A percentile compares a stretch with the other conserved stretches of the same genome.
Conservation (phyloP, 2,888 invertebrate species). For the Emmelina monodactyla region DNA sequence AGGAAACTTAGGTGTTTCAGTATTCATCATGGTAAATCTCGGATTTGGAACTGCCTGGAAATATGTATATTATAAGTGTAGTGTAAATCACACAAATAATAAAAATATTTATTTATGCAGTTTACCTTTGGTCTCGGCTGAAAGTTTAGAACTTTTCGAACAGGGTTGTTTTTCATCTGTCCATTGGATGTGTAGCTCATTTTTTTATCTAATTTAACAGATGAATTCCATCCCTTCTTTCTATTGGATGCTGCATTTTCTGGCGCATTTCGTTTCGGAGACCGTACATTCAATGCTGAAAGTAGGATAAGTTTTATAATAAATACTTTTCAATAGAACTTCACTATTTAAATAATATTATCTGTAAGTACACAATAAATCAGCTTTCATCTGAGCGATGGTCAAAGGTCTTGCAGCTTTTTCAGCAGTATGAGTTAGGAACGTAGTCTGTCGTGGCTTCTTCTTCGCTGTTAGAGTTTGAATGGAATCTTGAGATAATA, state of each 20-base stretch:
- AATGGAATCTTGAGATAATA: conserved; percentile 31
- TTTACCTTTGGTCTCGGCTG: conserved; percentile 32
- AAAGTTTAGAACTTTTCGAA: conserved; percentile 47
- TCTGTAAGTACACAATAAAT: conserved; percentile 32
- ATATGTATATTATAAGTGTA: background rate
- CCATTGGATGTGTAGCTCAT: conserved; percentile 34
- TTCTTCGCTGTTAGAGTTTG: conserved; percentile 31
- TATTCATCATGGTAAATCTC: conserved; percentile 24
- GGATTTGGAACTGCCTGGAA: conserved; percentile 26
- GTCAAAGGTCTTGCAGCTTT: conserved; percentile 35
- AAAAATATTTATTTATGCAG: background rate
- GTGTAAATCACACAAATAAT: background rate
- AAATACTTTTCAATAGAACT: background rate
- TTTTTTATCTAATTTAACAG: conserved; percentile 39
- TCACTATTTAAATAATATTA: background rate
- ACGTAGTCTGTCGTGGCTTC: conserved; percentile 25
- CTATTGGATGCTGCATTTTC: conserved; percentile 22
- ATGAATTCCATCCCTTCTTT: conserved; percentile 48
- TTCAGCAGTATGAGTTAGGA: conserved; percentile 27
- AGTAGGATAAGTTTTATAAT: conserved; percentile 11
- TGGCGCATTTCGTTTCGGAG: conserved; percentile 22
- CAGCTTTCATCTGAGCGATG: conserved; percentile 38
- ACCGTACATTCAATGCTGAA: conserved; percentile 30
- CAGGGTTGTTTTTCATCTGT: conserved; percentile 31
- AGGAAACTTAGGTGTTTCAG: conserved; percentile 34